phyloP scores from a whole-genome alignment of 2,113 vertebrate species.

The Hydrochoerus hydrochaeris region DNA sequence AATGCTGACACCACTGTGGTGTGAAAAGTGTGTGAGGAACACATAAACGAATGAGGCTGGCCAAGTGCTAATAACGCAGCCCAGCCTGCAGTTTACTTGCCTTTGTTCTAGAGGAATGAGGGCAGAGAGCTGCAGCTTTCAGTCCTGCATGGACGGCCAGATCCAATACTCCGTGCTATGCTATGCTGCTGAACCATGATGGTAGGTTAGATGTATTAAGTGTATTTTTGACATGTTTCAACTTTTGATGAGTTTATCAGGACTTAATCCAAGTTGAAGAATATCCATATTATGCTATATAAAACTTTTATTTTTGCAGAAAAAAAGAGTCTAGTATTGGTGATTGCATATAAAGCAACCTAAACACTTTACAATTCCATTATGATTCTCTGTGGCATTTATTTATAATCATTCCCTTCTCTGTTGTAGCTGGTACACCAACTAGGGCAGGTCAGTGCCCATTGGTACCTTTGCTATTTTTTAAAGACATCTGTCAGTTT shows the following conservation, averaged over 20 bases:
- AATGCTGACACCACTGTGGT: neutral
- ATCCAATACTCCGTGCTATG: neutral
- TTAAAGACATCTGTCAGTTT: neutral
- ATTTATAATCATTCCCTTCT: neutral
- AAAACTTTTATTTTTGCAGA: neutral
- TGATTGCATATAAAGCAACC: neutral
- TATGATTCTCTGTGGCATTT: neutral
- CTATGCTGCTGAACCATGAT: neutral
- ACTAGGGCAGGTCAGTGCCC: accelerated
- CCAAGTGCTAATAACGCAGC: neutral
- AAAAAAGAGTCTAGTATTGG: neutral
- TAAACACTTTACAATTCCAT: neutral
- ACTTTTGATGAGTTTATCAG: neutral
- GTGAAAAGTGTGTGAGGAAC: neutral
- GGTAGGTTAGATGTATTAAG: neutral
- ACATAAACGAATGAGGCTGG: neutral
- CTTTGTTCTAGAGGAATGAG: neutral
- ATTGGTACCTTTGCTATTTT: neutral
- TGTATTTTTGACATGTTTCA: neutral
- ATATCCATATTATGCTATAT: neutral
- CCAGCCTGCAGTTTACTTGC: neutral
- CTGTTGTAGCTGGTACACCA: neutral
- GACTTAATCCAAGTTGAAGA: neutral
- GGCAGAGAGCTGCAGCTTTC: no score
- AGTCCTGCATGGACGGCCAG: accelerated